Conservation (phyloP, 2,113 vertebrate species). For the Coryphaenoides rupestris region DNA sequence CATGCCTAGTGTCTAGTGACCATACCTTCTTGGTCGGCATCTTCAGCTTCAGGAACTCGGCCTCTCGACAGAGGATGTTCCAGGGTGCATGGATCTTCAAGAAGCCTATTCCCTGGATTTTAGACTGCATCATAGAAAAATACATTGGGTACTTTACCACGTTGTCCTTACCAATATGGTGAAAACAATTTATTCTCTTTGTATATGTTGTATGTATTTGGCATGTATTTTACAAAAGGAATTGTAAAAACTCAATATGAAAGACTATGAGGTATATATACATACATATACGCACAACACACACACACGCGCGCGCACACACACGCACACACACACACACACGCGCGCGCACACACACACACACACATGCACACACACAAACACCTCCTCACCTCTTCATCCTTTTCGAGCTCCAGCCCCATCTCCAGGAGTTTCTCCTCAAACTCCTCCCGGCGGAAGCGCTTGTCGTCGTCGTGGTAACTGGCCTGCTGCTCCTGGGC, state of each 20-base stretch:
- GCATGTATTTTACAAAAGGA: too few species aligned
- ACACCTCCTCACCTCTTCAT: slow-evolving; percentile 79
- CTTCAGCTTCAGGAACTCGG: slow-evolving; percentile 96
- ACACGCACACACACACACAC: too few species aligned
- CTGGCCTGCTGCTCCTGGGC: slow-evolving; percentile 69
- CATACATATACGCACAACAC: too few species aligned
- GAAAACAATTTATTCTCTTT: too few species aligned
- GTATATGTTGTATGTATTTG: too few species aligned
- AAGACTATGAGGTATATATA: too few species aligned
- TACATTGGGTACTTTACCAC: neutral
- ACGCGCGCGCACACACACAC: too few species aligned
- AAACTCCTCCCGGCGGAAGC: slow-evolving; percentile 82
- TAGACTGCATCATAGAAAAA: slow-evolving; percentile 68
- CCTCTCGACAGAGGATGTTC: slow-evolving; percentile 90
- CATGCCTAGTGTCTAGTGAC: neutral
- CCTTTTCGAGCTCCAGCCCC: slow-evolving; percentile 88
- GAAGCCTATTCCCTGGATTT: slow-evolving; percentile 87
- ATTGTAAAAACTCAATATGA: too few species aligned
- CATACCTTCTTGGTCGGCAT: slow-evolving; percentile 96
- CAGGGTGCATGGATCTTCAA: slow-evolving; percentile 94
- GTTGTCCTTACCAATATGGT: too few species aligned
- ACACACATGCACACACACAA: too few species aligned
- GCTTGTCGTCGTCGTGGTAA: slow-evolving; percentile 85
- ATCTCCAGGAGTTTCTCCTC: slow-evolving; percentile 87
- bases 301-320: too few species aligned